Conservation (phyloP, 1,140 invertebrate species). For the Manduca sexta region DNA sequence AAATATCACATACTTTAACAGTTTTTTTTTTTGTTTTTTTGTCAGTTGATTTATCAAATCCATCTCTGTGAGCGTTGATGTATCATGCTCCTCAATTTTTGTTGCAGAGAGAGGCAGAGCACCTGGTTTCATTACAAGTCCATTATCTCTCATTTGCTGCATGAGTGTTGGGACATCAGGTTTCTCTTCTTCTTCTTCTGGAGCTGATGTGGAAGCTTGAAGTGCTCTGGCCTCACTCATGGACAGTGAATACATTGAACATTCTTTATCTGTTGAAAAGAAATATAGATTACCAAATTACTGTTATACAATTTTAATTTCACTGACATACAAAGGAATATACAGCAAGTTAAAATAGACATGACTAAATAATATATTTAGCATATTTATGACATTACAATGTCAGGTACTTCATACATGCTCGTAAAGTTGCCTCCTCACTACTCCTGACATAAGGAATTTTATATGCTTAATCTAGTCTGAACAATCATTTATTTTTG, state of each 20-base stretch:
- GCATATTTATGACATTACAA: too few relatives aligned
- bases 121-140: slow-evolving; percentile 89
- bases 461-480: too few relatives aligned
- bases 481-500: too few relatives aligned
- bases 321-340: too few relatives aligned
- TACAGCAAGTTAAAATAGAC: too few relatives aligned
- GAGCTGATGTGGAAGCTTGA: slow-evolving; percentile 75
- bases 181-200: slow-evolving; percentile 75
- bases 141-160: slow-evolving; percentile 94
- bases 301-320: not conserved
- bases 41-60: slow-evolving; percentile 88
- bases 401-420: too few relatives aligned
- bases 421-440: too few relatives aligned
- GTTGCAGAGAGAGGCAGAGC: slow-evolving; percentile 69
- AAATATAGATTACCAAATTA: not conserved
- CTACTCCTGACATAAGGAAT: too few relatives aligned
- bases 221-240: slow-evolving; percentile 78
- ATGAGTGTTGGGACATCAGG: slow-evolving; percentile 81
- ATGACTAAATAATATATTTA: too few relatives aligned
- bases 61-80: slow-evolving; percentile 77
- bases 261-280: slow-evolving; percentile 84
- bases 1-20: slow-evolving; percentile 81
- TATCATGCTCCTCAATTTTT: slow-evolving; percentile 71
- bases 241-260: slow-evolving; percentile 92
- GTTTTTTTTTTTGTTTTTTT: slow-evolving; percentile 91